Evolutionary conservation across 2,888 invertebrate species (phyloP), one percentile per base, ranked within the genome.

Genomic region (Xanthia icteritia): DNA sequence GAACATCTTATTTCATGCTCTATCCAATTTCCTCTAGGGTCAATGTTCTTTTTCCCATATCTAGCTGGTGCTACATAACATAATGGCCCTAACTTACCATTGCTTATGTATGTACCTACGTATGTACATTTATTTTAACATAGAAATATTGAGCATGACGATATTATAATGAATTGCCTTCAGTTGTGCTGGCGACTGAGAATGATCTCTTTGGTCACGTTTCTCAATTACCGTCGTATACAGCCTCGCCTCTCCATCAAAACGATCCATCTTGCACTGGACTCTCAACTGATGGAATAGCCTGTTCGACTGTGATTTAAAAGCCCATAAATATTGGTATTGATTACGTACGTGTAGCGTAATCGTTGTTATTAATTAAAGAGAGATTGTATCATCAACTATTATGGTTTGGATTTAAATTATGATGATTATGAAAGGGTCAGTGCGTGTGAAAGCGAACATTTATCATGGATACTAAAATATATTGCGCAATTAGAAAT

Each of bases 321-420:
- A 78, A 76, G 68, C 69, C 66, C 79, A 85, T 85, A 76, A 82
- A 85, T 65, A 85, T 71, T 68, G 31, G 39, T 71, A 84, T 79
- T 78, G 68, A 81, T 87, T 84, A 81, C 73, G 73, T 72, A 68
- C 64, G 71, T 81, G 64, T 71, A 76, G 56, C 69, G 79, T 77
- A 78, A 85, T 81, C 60, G 54, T 58, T 68, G 17, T 64, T 73
- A 84, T 81, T 78, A 75, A 86, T 87, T 82, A 77, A 54, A 71
- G 27, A 72, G 63, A 75, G 71, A 78, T 81, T 84, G 86, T 85
- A 86, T 69, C 81, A 81, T 87, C 86, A 75, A 71, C 56, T 68
- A 71, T 78, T 81, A 84, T 76, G 76, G n/a, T 81, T 54, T 58
- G 23, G 61, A 68, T 77, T 48, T 56, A 66, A 76, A 77, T 81